Percentiles rank a stretch among this genome's conserved stretches.
These are phyloP conservation scores for Caenorhabditis uteleia DNA, from an alignment of 2,888 invertebrate species.

Conservation along the genomic window DNA sequence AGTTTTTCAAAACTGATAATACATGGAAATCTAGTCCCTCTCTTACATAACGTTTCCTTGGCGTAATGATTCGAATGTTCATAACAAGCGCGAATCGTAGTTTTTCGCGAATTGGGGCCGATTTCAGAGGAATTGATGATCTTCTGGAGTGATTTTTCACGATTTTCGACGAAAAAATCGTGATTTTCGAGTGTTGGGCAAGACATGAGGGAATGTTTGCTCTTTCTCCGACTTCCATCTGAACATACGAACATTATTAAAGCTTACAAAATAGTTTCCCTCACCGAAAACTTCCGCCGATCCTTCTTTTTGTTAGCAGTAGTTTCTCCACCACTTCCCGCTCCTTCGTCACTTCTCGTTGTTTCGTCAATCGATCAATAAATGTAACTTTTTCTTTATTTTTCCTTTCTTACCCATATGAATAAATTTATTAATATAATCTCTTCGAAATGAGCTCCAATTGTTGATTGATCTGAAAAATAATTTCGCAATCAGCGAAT, in stretches of 20 bases:
- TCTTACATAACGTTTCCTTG: conserved; percentile 20
- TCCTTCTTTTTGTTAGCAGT: too few relatives aligned
- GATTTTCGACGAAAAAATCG: conserved; percentile 6
- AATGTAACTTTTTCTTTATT: too few relatives aligned
- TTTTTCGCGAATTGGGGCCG: background rate
- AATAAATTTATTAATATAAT: too few relatives aligned
- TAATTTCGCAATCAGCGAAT: too few relatives aligned
- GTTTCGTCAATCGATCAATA: too few relatives aligned
- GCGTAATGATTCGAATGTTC: conserved; percentile 30
- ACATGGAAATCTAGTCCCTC: background rate
- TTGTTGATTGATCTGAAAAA: too few relatives aligned
- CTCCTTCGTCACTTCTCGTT: too few relatives aligned
- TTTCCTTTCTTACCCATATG: too few relatives aligned
- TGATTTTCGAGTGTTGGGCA: conserved; percentile 3
- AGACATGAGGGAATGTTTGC: conserved; percentile 13
- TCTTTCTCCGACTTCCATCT: conserved; percentile 28
- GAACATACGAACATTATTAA: background rate
- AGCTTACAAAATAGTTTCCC: background rate
- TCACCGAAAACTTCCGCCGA: background rate
- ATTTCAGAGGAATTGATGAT: background rate
- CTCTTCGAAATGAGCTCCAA: too few relatives aligned
- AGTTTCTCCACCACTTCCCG: too few relatives aligned
- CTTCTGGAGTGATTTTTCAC: conserved; percentile 14
- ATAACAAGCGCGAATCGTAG: conserved; percentile 15
- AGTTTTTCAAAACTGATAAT: too few relatives aligned